phyloP scores from a whole-genome alignment of 2,888 invertebrate species.

The Crepidodera aurea region DNA sequence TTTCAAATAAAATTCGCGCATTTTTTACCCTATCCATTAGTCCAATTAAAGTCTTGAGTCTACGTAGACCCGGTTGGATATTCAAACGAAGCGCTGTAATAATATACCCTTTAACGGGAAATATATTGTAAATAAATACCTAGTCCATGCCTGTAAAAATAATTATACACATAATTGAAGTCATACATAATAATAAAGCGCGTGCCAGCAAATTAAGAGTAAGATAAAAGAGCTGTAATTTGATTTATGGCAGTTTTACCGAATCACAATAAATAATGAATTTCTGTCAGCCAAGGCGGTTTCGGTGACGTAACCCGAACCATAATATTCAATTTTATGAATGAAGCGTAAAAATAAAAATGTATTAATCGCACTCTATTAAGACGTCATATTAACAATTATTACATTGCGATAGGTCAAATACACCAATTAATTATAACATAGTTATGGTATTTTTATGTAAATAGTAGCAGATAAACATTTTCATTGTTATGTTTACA shows the following conservation, averaged over 20 bases:
- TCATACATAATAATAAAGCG: neutral
- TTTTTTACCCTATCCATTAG: too few relatives aligned
- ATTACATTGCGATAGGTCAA: conserved; percentile 49
- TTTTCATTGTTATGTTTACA: conserved; percentile 47
- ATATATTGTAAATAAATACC: too few relatives aligned
- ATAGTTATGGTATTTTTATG: conserved; percentile 51
- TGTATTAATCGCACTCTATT: conserved; percentile 44
- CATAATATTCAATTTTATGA: conserved; percentile 43
- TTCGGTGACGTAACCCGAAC: conserved; percentile 33
- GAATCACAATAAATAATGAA: conserved; percentile 4
- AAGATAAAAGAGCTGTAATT: neutral
- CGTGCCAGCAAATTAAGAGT: neutral
- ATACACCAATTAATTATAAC: conserved; percentile 49
- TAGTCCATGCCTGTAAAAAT: too few relatives aligned
- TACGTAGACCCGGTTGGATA: too few relatives aligned
- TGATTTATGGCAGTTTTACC: conserved; percentile 19
- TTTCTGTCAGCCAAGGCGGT: conserved; percentile 6
- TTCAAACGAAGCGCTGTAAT: too few relatives aligned
- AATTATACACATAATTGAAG: too few relatives aligned
- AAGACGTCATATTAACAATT: conserved; percentile 52
- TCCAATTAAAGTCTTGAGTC: too few relatives aligned
- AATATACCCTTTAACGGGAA: too few relatives aligned
- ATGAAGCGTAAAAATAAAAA: conserved; percentile 47
- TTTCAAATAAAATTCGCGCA: too few relatives aligned
- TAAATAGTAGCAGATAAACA: conserved; percentile 49